phyloP scores from a whole-genome alignment of 2,888 invertebrate genomes.

The Amblyteles armatorius region DNA sequence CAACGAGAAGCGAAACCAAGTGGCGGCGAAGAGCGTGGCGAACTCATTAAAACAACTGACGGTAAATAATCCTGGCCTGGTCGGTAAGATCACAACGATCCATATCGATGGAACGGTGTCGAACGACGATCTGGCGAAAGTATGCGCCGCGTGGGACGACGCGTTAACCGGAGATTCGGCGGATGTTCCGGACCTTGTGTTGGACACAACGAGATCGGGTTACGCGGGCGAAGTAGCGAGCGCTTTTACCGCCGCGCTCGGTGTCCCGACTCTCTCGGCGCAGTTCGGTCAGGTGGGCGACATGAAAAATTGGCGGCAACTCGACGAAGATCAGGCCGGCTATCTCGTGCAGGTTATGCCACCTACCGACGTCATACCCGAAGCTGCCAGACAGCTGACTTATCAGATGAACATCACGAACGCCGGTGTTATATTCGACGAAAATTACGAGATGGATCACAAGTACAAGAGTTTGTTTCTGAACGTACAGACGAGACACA shows the following conservation, averaged over 20 bases:
- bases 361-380: conserved; percentile 94
- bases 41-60: conserved; percentile 75
- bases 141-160: conserved; percentile 78
- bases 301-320: conserved; percentile 92
- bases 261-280: conserved; percentile 93
- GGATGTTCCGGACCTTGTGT: conserved; percentile 91
- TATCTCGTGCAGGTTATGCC: conserved; percentile 94
- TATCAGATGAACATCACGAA: conserved; percentile 92
- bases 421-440: conserved; percentile 96
- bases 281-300: conserved; percentile 95
- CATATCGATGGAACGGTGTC: conserved; percentile 75
- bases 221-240: conserved; percentile 94
- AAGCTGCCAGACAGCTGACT: conserved; percentile 93
- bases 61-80: conserved; percentile 73
- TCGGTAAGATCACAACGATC: conserved; percentile 76
- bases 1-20: conserved; percentile 76
- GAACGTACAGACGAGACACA: conserved; percentile 95
- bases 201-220: conserved; percentile 94
- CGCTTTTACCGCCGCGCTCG: conserved; percentile 92
- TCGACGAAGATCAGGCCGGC: conserved; percentile 89
- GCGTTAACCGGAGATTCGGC: conserved; percentile 85
- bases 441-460: conserved; percentile 96
- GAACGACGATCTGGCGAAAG: conserved; percentile 72
- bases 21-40: conserved; percentile 79
- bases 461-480: conserved; percentile 96